Evolutionary conservation across 2,113 vertebrate species (phyloP).

Genomic region (Triplophysa siluroides): DNA sequence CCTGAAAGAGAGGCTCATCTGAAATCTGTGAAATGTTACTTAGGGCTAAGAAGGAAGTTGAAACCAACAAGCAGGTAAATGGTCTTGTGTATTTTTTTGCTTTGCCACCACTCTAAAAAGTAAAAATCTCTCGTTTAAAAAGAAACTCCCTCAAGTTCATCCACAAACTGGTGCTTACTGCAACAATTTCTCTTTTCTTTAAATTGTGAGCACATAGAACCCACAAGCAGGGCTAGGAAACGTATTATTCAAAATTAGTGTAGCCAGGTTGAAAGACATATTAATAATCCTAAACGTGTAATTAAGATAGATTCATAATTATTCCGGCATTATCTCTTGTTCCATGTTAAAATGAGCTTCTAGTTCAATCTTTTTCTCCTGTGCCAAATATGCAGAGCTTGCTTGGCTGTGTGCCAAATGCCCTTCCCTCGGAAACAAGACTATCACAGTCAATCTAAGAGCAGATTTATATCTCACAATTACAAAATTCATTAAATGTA

Average conservation of each 20-base stretch:
- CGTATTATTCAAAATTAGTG: slow-evolving; percentile 47
- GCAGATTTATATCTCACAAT: slow-evolving; percentile 60
- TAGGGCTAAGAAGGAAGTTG: slow-evolving; percentile 89
- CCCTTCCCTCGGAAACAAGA: slow-evolving; percentile 7
- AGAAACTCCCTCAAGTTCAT: not conserved
- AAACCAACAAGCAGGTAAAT: slow-evolving; percentile 89
- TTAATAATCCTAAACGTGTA: slow-evolving; percentile 46
- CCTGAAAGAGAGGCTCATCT: slow-evolving; percentile 83
- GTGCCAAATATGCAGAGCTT: slow-evolving; percentile 44
- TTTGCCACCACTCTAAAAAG: not conserved
- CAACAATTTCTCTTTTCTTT: slow-evolving; percentile 12
- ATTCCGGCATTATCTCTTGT: slow-evolving; percentile 35
- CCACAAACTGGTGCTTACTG: not conserved
- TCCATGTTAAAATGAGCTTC: slow-evolving; percentile 39
- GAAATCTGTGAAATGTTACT: slow-evolving; percentile 83
- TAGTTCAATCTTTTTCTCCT: slow-evolving; percentile 23
- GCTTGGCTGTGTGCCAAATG: slow-evolving; percentile 39
- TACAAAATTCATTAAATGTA: slow-evolving; percentile 66
- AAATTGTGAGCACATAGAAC: slow-evolving; percentile 1
- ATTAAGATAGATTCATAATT: slow-evolving; percentile 58
- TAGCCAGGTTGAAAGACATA: slow-evolving; percentile 34
- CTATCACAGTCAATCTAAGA: slow-evolving; percentile 49
- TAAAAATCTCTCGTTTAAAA: not conserved
- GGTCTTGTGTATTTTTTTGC: slow-evolving; percentile 5
- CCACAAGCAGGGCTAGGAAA: slow-evolving; percentile 7